Conservation (phyloP, 1,140 invertebrate genomes). For the Hyles euphorbiae region DNA sequence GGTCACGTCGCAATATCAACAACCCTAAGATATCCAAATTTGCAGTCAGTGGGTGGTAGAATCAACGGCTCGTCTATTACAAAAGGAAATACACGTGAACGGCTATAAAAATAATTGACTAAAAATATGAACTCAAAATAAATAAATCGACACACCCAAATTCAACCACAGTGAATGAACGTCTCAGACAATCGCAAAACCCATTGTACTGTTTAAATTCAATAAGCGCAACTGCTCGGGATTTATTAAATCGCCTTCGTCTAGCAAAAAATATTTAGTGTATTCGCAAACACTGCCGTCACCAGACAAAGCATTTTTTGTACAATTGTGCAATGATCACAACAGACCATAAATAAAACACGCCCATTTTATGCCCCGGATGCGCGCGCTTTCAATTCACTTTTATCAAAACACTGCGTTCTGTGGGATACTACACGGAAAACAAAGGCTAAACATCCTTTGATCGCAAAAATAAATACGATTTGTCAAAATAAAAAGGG, state of each 20-base stretch:
- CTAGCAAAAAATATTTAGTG: slow-evolving; percentile 10
- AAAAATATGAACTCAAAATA: no score
- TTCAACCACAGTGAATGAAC: background rate
- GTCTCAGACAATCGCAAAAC: no score
- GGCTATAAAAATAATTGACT: no score
- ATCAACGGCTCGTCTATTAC: no score
- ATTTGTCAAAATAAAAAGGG: slow-evolving; percentile 9
- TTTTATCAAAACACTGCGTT: slow-evolving; percentile 23
- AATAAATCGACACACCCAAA: background rate
- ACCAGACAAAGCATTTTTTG: slow-evolving; percentile 37
- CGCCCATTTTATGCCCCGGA: slow-evolving; percentile 38
- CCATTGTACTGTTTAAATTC: no score
- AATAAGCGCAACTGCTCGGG: no score
- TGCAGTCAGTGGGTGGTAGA: no score
- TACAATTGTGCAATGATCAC: slow-evolving; percentile 47
- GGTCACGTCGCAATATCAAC: no score
- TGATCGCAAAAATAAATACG: slow-evolving; percentile 10
- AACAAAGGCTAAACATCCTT: slow-evolving; percentile 13
- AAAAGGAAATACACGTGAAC: no score
- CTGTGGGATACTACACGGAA: slow-evolving; percentile 4
- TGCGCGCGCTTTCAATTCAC: slow-evolving; percentile 19
- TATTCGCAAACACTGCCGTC: slow-evolving; percentile 18
- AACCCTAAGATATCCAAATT: no score
- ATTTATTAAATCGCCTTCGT: no score
- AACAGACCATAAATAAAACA: slow-evolving; percentile 57